Percentiles rank a stretch among this genome's conserved stretches.
These are phyloP conservation scores for Chaitophorus viminalis DNA, from an alignment of 2,888 invertebrate species.

Conservation along the genomic window DNA sequence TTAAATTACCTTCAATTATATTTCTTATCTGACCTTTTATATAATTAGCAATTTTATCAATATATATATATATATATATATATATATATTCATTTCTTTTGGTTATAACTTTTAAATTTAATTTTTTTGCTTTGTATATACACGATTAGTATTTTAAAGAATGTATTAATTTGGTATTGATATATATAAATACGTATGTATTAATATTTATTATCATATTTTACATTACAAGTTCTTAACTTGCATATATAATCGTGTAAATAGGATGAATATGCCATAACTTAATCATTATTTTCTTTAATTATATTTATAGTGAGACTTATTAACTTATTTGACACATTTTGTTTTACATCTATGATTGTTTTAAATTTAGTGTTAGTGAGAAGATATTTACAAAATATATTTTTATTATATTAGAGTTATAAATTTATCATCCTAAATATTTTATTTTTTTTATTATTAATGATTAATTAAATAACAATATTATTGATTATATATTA, in stretches of 20 bases:
- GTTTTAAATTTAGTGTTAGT: constrained; percentile 39
- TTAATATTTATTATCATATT: background rate
- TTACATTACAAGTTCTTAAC: background rate
- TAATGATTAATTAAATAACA: background rate
- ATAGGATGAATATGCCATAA: constrained; percentile 35
- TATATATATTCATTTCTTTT: background rate
- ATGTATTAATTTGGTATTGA: background rate
- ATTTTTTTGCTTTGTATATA: constrained; percentile 20
- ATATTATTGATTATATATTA: constrained; percentile 27
- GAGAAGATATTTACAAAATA: constrained; percentile 22
- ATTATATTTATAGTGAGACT: constrained; percentile 29
- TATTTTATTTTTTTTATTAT: constrained; percentile 35
- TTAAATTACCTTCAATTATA: constrained; percentile 1
- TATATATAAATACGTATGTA: background rate
- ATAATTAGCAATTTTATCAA: constrained; percentile 8
- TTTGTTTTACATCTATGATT: constrained; percentile 12
- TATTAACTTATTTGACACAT: constrained; percentile 45
- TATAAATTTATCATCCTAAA: constrained; percentile 10
- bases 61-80: too few relatives aligned
- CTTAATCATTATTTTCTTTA: constrained; percentile 33
- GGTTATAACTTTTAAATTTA: background rate
- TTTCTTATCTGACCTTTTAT: constrained; percentile 8
- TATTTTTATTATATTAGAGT: constrained; percentile 45
- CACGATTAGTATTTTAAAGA: background rate
- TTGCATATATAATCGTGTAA: background rate